These are phyloP conservation scores for Drosophila asahinai DNA, from an alignment of 1,140 invertebrate genomes.

Conservation along the genomic window DNA sequence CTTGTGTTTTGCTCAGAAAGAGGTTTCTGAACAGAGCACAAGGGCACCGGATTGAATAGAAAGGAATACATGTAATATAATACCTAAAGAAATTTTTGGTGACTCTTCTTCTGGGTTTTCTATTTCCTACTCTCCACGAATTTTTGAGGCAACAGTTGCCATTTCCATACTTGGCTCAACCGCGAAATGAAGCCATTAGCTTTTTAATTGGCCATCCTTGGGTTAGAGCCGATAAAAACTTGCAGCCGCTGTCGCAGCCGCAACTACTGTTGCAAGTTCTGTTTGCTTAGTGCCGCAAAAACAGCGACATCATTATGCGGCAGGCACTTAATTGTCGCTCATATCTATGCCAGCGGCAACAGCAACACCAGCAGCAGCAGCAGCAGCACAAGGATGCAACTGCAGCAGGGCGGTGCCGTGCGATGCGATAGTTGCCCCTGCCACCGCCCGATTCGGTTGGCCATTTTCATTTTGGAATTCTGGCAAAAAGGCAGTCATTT, in stretches of 20 bases:
- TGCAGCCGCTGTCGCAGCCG: conserved; percentile 3
- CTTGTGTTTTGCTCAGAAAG: too few relatives aligned
- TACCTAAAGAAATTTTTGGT: too few relatives aligned
- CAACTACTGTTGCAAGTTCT: conserved; percentile 37
- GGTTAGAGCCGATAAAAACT: conserved; percentile 71
- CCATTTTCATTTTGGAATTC: conserved; percentile 63
- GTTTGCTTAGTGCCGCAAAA: conserved; percentile 55
- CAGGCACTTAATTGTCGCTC: conserved; percentile 82
- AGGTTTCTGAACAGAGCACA: too few relatives aligned
- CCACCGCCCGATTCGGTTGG: conserved; percentile 32
- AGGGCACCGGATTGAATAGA: too few relatives aligned
- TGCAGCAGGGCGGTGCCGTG: conserved; percentile 14
- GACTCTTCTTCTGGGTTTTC: neutral
- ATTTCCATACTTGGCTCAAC: conserved; percentile 37
- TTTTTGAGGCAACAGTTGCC: neutral
- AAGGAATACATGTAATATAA: too few relatives aligned
- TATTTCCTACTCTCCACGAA: neutral
- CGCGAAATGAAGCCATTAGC: conserved; percentile 54
- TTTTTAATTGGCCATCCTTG: conserved; percentile 58
- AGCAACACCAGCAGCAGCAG: conserved; percentile 5
- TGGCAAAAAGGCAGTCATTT: conserved; percentile 59
- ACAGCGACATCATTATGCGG: conserved; percentile 79
- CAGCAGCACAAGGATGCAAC: conserved; percentile 18
- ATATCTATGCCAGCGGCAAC: conserved; percentile 61
- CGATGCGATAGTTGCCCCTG: conserved; percentile 28